Evolutionary conservation across 2,113 vertebrate genomes (phyloP).

Genomic region (Heteronetta atricapilla): DNA sequence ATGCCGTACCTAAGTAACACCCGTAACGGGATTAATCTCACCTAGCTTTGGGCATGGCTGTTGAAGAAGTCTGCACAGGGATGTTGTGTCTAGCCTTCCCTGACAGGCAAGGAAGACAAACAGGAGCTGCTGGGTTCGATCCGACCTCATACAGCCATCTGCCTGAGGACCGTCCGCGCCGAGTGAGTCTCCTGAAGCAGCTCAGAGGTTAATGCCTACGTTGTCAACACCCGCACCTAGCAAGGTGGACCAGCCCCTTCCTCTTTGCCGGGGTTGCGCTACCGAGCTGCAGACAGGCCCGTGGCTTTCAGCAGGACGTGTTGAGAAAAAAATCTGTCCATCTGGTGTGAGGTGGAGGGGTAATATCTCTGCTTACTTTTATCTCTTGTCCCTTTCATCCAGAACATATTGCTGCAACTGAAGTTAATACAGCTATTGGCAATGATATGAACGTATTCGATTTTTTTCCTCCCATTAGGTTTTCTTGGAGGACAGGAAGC

Average conservation of each 20-base stretch:
- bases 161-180: not conserved
- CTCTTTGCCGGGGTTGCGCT: not conserved
- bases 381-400: conserved; percentile 44
- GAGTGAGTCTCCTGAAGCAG: accelerated
- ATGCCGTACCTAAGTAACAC: not conserved
- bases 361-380: not conserved
- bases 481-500: conserved; percentile 60
- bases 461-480: conserved; percentile 38
- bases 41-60: not conserved
- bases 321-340: not conserved
- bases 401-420: conserved; percentile 31
- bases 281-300: not conserved
- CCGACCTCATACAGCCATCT: not conserved
- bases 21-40: not conserved
- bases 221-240: not conserved
- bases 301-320: not conserved
- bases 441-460: not conserved
- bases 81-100: not conserved
- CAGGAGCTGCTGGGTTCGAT: not conserved
- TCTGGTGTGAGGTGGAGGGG: not conserved
- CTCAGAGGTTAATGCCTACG: not conserved
- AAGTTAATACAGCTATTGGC: conserved; percentile 58
- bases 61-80: accelerated
- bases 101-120: not conserved
- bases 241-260: not conserved